Evolutionary conservation across 2,888 invertebrate species (phyloP).

Genomic region (Pseudococcus jackbeardsleyi): DNA sequence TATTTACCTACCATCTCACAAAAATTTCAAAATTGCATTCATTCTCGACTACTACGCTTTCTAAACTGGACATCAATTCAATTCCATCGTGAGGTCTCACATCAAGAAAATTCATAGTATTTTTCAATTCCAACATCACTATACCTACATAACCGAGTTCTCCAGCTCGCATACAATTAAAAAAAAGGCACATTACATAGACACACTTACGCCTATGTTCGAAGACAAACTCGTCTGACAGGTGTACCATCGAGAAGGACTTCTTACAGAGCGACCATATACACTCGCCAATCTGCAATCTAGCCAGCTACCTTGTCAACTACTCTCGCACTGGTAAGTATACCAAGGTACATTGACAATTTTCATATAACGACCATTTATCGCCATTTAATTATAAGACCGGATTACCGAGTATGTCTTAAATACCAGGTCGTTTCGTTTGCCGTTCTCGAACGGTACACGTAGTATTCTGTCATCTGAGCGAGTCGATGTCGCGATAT

Average conservation of each 20-base stretch:
- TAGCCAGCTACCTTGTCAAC: neutral
- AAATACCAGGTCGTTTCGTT: neutral
- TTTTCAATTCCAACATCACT: too few species aligned
- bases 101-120: too few species aligned
- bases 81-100: too few species aligned
- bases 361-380: neutral
- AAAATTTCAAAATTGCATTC: too few species aligned
- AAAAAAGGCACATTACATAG: too few species aligned
- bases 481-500: neutral
- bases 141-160: too few species aligned
- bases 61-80: too few species aligned
- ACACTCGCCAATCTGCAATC: neutral
- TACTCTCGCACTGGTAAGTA: neutral
- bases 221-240: neutral
- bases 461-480: neutral
- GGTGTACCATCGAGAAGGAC: neutral
- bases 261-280: neutral
- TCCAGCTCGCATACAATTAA: too few species aligned
- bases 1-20: too few species aligned
- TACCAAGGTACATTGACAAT: neutral
- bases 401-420: neutral
- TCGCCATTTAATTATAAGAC: constrained; percentile 4
- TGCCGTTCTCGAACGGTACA: neutral
- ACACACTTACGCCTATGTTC: too few species aligned
- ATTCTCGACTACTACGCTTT: too few species aligned